These are phyloP conservation scores for Zeuzera pyrina DNA, from an alignment of 2,888 invertebrate genomes.

Conservation along the genomic window DNA sequence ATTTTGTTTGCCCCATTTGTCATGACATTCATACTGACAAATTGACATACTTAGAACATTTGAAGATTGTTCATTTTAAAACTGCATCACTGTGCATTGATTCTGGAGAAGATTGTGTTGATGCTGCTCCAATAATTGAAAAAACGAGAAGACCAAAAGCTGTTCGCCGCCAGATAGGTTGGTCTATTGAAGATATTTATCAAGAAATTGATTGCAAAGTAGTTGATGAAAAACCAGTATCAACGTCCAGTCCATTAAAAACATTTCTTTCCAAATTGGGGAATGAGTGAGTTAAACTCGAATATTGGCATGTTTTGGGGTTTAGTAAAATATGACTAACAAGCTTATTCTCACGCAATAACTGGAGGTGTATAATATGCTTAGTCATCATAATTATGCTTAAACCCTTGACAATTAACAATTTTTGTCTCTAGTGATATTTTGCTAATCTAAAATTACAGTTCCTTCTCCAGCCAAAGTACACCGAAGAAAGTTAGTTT, in stretches of 20 bases:
- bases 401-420: no score
- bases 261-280: constrained; percentile 58
- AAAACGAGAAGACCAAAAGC: constrained; percentile 51
- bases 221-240: constrained; percentile 47
- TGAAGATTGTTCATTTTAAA: constrained; percentile 45
- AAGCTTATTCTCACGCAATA: no score
- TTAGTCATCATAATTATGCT: no score
- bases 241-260: constrained; percentile 60
- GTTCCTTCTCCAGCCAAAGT: constrained; percentile 55
- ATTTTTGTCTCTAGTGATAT: constrained; percentile 6
- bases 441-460: constrained; percentile 19
- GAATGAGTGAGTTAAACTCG: constrained; percentile 59
- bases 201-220: constrained; percentile 65
- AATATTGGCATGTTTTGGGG: constrained; percentile 53
- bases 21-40: constrained; percentile 60
- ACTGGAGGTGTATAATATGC: no score
- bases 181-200: constrained; percentile 66
- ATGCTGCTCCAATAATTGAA: constrained; percentile 48
- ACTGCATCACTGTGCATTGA: constrained; percentile 17
- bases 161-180: constrained; percentile 62
- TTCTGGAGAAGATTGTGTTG: constrained; percentile 50
- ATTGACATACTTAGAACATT: constrained; percentile 46
- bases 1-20: constrained; percentile 59
- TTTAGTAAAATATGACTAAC: no score
- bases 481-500: constrained; percentile 65